Evolutionary conservation across 2,797 vertebrate species (phyloP).

Genomic region (Chaenodraco wilsoni): DNA sequence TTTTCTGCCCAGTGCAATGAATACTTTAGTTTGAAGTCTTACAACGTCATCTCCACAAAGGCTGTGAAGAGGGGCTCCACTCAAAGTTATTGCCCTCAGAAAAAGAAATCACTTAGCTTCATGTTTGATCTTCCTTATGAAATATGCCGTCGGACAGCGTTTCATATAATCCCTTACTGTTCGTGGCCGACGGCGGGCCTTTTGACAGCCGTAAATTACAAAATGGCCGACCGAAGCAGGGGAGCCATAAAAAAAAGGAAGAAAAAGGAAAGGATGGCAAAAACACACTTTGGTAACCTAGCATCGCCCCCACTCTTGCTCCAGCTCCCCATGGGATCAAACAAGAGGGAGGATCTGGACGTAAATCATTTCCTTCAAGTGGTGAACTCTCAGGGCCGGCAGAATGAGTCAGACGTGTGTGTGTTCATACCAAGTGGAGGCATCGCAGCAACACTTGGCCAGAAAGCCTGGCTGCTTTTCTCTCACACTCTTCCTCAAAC

Average conservation of each 20-base stretch:
- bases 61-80: slow-evolving; percentile 56
- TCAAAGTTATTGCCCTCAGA: slow-evolving; percentile 69
- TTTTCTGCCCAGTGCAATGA: slow-evolving; percentile 33
- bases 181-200: slow-evolving; percentile 61
- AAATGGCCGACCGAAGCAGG: slow-evolving; percentile 71
- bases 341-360: slow-evolving; percentile 75
- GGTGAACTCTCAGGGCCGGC: slow-evolving; percentile 68
- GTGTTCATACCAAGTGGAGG: slow-evolving; percentile 65
- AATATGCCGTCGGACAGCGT: slow-evolving; percentile 67
- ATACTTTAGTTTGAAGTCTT: slow-evolving; percentile 50
- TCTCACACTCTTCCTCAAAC: slow-evolving; percentile 61
- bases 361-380: slow-evolving; percentile 79
- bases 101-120: slow-evolving; percentile 72
- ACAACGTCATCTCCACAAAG: slow-evolving; percentile 57
- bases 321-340: slow-evolving; percentile 75
- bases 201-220: slow-evolving; percentile 76
- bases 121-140: slow-evolving; percentile 74
- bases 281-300: slow-evolving; percentile 74
- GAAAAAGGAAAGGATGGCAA: slow-evolving; percentile 62
- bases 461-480: slow-evolving; percentile 56
- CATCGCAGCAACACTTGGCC: slow-evolving; percentile 72
- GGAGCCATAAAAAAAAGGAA: slow-evolving; percentile 35
- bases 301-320: slow-evolving; percentile 65
- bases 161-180: slow-evolving; percentile 75
- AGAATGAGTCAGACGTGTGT: slow-evolving; percentile 63